Evolutionary conservation across 2,888 invertebrate species (phyloP), one percentile per base, ranked within the genome.

Genomic region (Cephus pygmeus): DNA sequence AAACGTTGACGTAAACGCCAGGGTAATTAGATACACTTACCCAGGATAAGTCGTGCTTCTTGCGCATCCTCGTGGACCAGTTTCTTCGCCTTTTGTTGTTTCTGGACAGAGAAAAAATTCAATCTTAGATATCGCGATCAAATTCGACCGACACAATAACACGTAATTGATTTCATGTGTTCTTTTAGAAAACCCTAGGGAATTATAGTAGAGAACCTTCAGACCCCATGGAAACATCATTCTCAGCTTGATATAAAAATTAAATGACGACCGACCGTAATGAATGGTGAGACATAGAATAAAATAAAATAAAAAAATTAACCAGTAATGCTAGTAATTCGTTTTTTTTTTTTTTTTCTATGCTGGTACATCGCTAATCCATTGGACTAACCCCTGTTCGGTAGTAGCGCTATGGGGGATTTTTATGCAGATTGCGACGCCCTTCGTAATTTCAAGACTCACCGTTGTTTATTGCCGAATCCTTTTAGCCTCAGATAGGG

Each of bases 1-100:
- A 89, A 91, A 91, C 86, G 89, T 90, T 90, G 90, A 91, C 90
- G 90, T 90, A 89, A 91, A 91, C 89, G 88, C 87, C 88, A 86
- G 84, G 87, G 88, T 91, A 91, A 91, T 90, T 91, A 91, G 91
- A 91, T 90, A 90, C 87, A 89, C 90, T 90, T 89, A 88, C 88
- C 84, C 81, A 83, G 82, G 85, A 84, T 84, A 83, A 85, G 81
- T 82, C 80, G 85, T 80, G 83, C 83, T 87, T 85, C 86, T 86
- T 87, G 84, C 81, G 81, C 80, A 80, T 84, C 84, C 82, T 80
- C 82, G 34, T 77, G 78, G 78, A 77, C 83, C 82, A 77, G 79
- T 77, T 80, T 79, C 79, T 80, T 82, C 82, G 82, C 79, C 79
- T 79, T 83, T 84, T 15, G 40, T 15, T 84, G 83, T 77, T 81